Base-by-base conservation (phyloP, 2,888 invertebrate species). In the Scelioninae gen. 1 region DNA sequence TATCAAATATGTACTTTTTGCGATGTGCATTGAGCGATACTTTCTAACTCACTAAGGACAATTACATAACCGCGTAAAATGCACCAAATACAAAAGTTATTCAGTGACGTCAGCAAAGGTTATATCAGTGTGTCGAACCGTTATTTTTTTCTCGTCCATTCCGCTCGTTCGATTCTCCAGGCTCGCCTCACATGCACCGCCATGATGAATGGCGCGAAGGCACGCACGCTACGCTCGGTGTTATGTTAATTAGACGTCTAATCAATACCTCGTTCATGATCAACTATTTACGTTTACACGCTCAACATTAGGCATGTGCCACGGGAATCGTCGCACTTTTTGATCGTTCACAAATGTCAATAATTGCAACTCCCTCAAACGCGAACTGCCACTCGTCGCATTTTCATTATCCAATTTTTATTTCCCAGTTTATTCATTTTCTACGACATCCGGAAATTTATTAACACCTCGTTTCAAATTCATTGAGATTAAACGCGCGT, bases 181-280 rank as follows among this genome's bases (percentile, higher is more conserved):
- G 63, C 53, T 77, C 63, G 74, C 74, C 85, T 79, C 86, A 82
- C 84, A 62, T 80, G 74, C 72, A 80, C 81, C 60, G 84, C 69
- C 84, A 69, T 88, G 89, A 89, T 88, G 85, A 86, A 89, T 88
- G 86, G 86, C 80, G 80, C 78, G 78, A 83, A 75, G 83, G 84
- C 88, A 88, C 85, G 88, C 87, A 87, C 85, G 78, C 80, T 47
- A 75, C 74, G 76, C 81, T 82, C 83, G 75, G 78, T 86, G 83
- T 87, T 89, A 88, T 88, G 87, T 85, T 89, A 88, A 90, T 88
- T 88, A 85, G 86, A 88, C 83, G 85, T 87, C 88, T 88, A 88
- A 89, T 89, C 88, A 87, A 85, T 84, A 83, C 69, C 81, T 85
- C 84, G 84, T 87, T 87, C 84, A 86, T 84, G 75, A 81, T 76